Evolutionary conservation across 2,888 invertebrate genomes (phyloP), one percentile per base, ranked within the genome.

Genomic region (Andrena minutula): DNA sequence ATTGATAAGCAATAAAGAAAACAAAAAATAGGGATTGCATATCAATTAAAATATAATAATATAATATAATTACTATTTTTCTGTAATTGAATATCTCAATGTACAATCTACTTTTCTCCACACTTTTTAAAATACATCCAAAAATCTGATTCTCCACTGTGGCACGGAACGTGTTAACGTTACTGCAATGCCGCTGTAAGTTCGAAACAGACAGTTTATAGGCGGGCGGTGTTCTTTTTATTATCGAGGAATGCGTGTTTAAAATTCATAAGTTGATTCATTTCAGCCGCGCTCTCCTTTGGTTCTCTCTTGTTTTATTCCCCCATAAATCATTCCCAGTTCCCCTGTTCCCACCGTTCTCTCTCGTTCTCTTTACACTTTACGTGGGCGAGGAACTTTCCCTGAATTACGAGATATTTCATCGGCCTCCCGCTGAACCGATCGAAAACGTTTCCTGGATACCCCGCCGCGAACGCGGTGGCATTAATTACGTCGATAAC

Each of bases 401-500:
- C 75, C 82, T 83, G 88, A 89, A 89, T 88, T 88, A 86, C 86
- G 82, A 86, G 89, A 87, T 86, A 88, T 88, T 89, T 86, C 87
- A 85, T 83, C 86, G 83, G 75, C 65, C 80, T 75, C 70, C 71
- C 35, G 79, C 75, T 79, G 69, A 84, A 81, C 77, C 84, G 80
- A 89, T 88, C 86, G 88, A 85, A 83, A 82, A 75, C 77, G 69
- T 75, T 85, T 74, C 76, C 69, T 63, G 73, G 83, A 60, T 81
- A 64, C 53, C 75, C 72, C 30, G 69, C 69, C 82, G 56, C 66
- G 64, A 83, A 58, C 35, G n/a, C 75, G 64, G 60, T 61, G 66
- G 86, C 87, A 86, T 90, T 90, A 90, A 90, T 90, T 89, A 86
- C 87, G 53, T 30, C 79, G 86, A 85, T 89, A 90, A 89, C 84